Conservation (phyloP, 2,888 invertebrate species). For the Ochropacha duplaris region DNA sequence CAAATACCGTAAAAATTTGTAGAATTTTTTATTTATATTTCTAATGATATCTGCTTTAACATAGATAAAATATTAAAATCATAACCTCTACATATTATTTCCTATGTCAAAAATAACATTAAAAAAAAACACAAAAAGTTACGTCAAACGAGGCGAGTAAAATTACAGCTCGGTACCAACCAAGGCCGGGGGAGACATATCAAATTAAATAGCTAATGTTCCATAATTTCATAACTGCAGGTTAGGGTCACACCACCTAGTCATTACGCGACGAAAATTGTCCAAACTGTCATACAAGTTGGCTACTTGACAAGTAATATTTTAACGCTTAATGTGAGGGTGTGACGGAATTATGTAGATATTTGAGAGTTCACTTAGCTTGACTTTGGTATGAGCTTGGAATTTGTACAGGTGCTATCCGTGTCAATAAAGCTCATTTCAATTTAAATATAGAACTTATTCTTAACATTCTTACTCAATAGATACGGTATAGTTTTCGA, state of each 20-base stretch:
- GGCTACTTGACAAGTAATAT: constrained; percentile 41
- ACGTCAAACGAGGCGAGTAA: constrained; percentile 17
- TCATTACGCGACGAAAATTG: constrained; percentile 56
- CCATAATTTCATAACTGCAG: constrained; percentile 58
- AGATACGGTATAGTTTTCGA: no score
- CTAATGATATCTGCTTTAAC: no score
- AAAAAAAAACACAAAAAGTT: constrained; percentile 8
- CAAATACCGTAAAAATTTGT: no score
- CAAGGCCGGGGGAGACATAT: constrained; percentile 11
- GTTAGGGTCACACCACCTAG: constrained; percentile 50
- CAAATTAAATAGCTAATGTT: constrained; percentile 31
- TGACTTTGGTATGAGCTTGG: constrained; percentile 18
- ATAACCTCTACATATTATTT: background rate
- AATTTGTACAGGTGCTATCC: background rate
- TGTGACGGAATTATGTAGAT: constrained; percentile 10
- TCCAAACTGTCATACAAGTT: constrained; percentile 4
- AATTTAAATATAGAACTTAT: background rate
- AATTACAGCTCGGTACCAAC: constrained; percentile 18
- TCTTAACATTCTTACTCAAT: no score
- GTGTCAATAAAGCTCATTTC: background rate
- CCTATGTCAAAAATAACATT: background rate
- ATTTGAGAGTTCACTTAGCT: constrained; percentile 30
- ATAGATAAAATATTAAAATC: background rate
- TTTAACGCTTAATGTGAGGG: constrained; percentile 45
- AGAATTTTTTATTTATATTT: no score